phyloP scores from a whole-genome alignment of 1,140 invertebrate genomes.

The Reticulitermes speratus region DNA sequence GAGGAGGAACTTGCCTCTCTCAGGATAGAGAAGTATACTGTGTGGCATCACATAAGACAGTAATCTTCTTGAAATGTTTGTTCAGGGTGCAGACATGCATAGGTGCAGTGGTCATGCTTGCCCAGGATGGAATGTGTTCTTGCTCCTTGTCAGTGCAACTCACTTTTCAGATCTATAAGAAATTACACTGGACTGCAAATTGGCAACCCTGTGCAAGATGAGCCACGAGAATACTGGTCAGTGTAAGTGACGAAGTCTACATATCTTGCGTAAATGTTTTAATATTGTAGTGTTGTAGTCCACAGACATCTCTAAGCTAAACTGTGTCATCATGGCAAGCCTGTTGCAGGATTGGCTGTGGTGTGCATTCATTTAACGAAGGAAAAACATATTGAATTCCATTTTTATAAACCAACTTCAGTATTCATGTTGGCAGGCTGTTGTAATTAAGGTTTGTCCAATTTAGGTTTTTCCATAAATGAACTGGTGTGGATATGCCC shows the following conservation, averaged over 20 bases:
- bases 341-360: not conserved
- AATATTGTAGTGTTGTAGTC: not conserved
- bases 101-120: too few relatives aligned
- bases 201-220: constrained; percentile 7
- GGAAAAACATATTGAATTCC: not conserved
- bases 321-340: not conserved
- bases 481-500: too few relatives aligned
- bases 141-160: not conserved
- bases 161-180: not conserved
- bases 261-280: constrained; percentile 13
- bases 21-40: too few relatives aligned
- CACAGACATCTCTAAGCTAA: constrained; percentile 12
- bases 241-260: constrained; percentile 17
- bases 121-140: not conserved
- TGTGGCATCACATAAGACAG: too few relatives aligned
- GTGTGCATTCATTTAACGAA: not conserved
- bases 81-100: too few relatives aligned
- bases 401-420: not conserved
- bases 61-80: too few relatives aligned
- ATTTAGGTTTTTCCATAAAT: too few relatives aligned
- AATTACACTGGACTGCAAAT: not conserved
- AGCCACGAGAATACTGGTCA: not conserved
- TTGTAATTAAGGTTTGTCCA: too few relatives aligned
- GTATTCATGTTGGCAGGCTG: too few relatives aligned
- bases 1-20: too few relatives aligned